Evolutionary conservation across 2,888 invertebrate genomes (phyloP), one percentile per base, ranked within the genome.

Genomic region (Iphiclides podalirius): DNA sequence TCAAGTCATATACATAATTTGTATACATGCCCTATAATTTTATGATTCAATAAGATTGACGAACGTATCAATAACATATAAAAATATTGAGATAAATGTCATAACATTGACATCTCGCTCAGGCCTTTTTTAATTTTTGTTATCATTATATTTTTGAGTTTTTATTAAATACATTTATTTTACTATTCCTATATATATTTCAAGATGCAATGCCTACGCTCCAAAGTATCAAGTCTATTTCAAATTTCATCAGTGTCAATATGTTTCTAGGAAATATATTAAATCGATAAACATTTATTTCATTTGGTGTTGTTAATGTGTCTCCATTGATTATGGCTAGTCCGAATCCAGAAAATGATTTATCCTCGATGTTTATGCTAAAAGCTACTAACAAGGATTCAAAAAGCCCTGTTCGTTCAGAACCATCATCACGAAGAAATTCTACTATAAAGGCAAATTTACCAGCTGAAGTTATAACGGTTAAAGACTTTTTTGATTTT

Each of bases 401-500:
- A 9, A 71, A 54, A 48, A 84, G 77, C 57, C 77, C 79, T 0
- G 54, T 53, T n/a, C 64, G 63, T 12, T 68, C 72, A 0, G 75
- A 76, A 13, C 31, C 70, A 13, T 57, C 70, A 1, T 68, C 78
- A 1, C 63, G 74, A 52, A 67, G 63, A 58, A 78, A 72, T 57
- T 76, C 77, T 0, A 42, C 58, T 1, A 63, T 58, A 1, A 78
- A 72, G 53, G 35, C 65, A n/a, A 62, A 43, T 26, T 57, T 69
- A 28, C 69, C 77, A 47, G 84, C 91, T 0, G 92, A 93, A 72
- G 89, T 93, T 20, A 91, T 94, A 40, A 91, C 93, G 0, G 91
- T 93, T 4, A 91, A 91, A 71, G 92, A 92, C 61, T 94, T 94
- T 66, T 91, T 94, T 61, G 93, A 93, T 66, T 93, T 93, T 66